Evolutionary conservation across 2,888 invertebrate species (phyloP), one percentile per base, ranked within the genome.

Genomic region (Tenthredo distinguenda): DNA sequence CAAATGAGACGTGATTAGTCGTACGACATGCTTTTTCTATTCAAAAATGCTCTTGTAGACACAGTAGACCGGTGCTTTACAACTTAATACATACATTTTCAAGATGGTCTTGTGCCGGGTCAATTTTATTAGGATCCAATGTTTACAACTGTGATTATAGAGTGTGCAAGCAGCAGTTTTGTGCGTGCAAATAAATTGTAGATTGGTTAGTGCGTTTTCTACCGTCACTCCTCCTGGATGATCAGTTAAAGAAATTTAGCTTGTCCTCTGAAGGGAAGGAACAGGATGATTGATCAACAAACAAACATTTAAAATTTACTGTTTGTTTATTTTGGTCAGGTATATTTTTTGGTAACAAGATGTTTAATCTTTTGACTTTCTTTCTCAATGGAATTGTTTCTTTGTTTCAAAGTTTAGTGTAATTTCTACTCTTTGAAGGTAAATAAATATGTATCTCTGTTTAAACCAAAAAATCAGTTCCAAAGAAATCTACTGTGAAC

Each of bases 401-500:
- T 34, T 34, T 6, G 18, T 68, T 68, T 68, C 68, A 68, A 68
- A 68, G 68, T 68, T 34, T 68, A 34, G 68, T 68, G 68, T 68
- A 68, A 68, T 34, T 68, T 34, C 68, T 15, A 34, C 68, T 68
- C 68, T 34, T 68, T 68, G 68, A 34, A 47, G 15, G 40, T 43
- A 10, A 43, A 43, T 7, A 65, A 15, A 15, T 15, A 31, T 31
- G 10, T 26, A 62, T 62, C 9, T 7, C 7, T 62, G 62, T 10
- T 62, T 9, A 21, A 7, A 58, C n/a, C 9, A 58, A 58, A n/a
- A 21, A n/a, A 58, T 58, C 58, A 58, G 58, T 9, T 21, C 21
- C n/a, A 58, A 58, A 21, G 9, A 10, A 21, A 21, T 15, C 31
- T 26, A 26, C 26, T 31, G 31, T 65, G 31, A 65, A 34, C 9